A percentile compares a stretch with the other conserved stretches of the same genome.
These are phyloP conservation scores for Pollachius pollachius DNA, from an alignment of 2,113 vertebrate species.

Conservation along the genomic window DNA sequence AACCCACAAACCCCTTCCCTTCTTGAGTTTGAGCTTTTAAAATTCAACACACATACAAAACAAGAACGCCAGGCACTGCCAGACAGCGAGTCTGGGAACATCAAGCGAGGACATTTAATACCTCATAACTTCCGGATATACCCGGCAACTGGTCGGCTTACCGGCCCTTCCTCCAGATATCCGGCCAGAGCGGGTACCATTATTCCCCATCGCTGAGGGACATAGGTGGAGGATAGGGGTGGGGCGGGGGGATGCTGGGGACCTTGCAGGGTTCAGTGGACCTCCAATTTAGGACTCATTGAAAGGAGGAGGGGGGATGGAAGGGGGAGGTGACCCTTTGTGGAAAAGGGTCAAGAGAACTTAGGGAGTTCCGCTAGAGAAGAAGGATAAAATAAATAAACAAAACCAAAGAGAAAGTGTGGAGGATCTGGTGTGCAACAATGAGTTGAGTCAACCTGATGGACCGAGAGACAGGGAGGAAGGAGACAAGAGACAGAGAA, in stretches of 20 bases:
- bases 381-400: too few species aligned
- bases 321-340: too few species aligned
- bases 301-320: neutral
- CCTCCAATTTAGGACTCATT: conserved; percentile 28
- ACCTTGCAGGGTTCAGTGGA: conserved; percentile 40
- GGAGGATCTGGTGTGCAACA: neutral
- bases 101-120: conserved; percentile 60
- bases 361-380: too few species aligned
- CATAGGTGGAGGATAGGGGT: too few species aligned
- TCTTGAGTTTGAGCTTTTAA: too few species aligned
- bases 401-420: neutral
- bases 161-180: conserved; percentile 58
- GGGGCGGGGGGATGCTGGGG: conserved; percentile 15
- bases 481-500: neutral
- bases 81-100: conserved; percentile 36
- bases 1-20: neutral
- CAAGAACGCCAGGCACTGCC: conserved; percentile 1
- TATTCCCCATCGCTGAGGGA: conserved; percentile 33
- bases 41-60: neutral
- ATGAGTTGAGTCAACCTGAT: too few species aligned
- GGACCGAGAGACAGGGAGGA: neutral
- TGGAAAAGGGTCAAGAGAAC: too few species aligned
- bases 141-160: conserved; percentile 59
- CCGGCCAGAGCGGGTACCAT: conserved; percentile 60
- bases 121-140: conserved; percentile 66